A percentile compares a stretch with the other conserved stretches of the same genome.
phyloP scores from a whole-genome alignment of 2,888 invertebrate species.

The Idaea aversata region DNA sequence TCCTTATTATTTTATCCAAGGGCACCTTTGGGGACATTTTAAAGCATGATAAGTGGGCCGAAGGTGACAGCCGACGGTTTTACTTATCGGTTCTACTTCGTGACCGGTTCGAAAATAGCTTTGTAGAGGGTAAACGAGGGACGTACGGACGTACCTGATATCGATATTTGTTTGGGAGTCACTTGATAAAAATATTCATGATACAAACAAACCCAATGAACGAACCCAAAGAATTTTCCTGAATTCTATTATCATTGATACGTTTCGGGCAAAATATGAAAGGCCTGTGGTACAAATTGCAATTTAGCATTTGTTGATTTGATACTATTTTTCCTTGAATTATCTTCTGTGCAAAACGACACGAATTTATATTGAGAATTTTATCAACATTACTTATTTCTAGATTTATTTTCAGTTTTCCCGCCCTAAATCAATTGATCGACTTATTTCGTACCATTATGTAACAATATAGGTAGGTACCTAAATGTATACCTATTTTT shows the following conservation, averaged over 20 bases:
- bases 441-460: too few relatives aligned
- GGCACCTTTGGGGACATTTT: constrained; percentile 65
- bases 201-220: constrained; percentile 1
- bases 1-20: constrained; percentile 50
- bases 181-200: not conserved
- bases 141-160: constrained; percentile 25
- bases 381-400: too few relatives aligned
- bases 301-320: not conserved
- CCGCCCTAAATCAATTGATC: too few relatives aligned
- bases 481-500: too few relatives aligned
- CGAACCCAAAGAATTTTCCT: not conserved
- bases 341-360: not conserved
- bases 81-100: constrained; percentile 43
- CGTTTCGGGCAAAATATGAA: not conserved
- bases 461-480: too few relatives aligned
- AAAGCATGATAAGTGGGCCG: constrained; percentile 58
- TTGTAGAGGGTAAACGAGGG: constrained; percentile 32
- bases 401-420: too few relatives aligned
- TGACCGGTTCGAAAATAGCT: constrained; percentile 30
- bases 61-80: constrained; percentile 37
- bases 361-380: too few relatives aligned
- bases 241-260: not conserved
- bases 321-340: not conserved
- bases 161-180: not conserved
- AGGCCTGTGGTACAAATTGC: not conserved